Conservation (phyloP, 2,888 invertebrate species). For the Perizoma affinitatum region DNA sequence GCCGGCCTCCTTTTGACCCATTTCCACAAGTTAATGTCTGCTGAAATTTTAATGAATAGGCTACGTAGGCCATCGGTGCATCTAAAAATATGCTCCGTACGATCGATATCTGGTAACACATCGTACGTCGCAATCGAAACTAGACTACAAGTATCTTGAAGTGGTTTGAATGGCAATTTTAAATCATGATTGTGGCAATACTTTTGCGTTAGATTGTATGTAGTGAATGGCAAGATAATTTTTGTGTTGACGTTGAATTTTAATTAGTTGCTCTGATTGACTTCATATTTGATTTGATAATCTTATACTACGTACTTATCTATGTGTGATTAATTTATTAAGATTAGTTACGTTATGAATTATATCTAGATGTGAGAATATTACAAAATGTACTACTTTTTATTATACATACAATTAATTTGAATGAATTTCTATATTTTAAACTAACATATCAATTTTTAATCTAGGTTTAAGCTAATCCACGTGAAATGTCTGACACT, state of each 20-base stretch:
- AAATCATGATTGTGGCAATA: too few relatives aligned
- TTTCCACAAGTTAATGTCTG: conserved; percentile 33
- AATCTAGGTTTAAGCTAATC: neutral
- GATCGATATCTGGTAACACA: conserved; percentile 68
- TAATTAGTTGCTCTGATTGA: conserved; percentile 15
- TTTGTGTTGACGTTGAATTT: too few relatives aligned
- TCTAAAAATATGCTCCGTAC: conserved; percentile 76
- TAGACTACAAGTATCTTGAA: conserved; percentile 2
- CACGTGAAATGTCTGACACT: conserved; percentile 64
- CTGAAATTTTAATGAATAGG: conserved; percentile 73
- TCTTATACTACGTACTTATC: too few relatives aligned
- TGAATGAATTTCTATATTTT: too few relatives aligned
- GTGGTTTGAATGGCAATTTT: too few relatives aligned
- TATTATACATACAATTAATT: too few relatives aligned
- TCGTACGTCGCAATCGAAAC: conserved; percentile 25
- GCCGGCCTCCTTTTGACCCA: conserved; percentile 27
- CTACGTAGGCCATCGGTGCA: conserved; percentile 51
- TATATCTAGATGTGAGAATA: too few relatives aligned
- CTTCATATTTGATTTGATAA: conserved; percentile 1
- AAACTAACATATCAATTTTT: too few relatives aligned
- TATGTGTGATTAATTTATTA: too few relatives aligned
- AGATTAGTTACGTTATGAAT: too few relatives aligned
- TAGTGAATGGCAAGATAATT: too few relatives aligned
- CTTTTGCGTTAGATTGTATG: neutral
- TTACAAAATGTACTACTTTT: neutral